phyloP scores from a whole-genome alignment of 1,140 invertebrate genomes.

The Leptinotarsa lineolata region DNA sequence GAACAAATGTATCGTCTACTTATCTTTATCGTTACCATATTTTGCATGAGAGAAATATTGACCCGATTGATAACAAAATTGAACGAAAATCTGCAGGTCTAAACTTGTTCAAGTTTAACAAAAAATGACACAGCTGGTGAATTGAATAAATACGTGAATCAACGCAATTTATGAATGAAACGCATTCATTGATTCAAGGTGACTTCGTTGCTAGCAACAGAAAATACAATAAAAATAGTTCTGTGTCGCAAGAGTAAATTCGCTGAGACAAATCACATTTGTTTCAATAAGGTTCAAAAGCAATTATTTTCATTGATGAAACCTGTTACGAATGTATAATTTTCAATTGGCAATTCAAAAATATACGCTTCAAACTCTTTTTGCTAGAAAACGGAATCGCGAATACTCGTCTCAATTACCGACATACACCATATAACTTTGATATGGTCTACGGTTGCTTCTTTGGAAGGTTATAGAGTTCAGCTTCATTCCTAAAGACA shows the following conservation, averaged over 20 bases:
- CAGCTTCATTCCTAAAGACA: background rate
- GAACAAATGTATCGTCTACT: too few species aligned
- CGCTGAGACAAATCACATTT: background rate
- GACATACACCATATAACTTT: background rate
- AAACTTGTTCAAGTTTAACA: background rate
- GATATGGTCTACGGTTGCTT: background rate
- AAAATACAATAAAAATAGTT: background rate
- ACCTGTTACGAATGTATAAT: background rate
- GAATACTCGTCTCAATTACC: background rate
- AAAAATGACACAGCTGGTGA: background rate
- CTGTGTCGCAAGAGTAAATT: background rate
- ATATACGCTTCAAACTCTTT: background rate
- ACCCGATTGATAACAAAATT: background rate
- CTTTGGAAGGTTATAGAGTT: background rate
- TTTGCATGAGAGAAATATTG: background rate
- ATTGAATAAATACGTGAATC: background rate
- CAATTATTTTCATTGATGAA: background rate
- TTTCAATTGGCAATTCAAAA: background rate
- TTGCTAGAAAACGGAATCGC: background rate
- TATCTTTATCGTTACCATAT: too few species aligned
- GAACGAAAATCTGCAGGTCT: background rate
- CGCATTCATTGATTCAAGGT: conserved; percentile 13
- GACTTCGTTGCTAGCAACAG: background rate
- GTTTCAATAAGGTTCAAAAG: background rate
- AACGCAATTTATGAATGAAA: conserved; percentile 8